phyloP scores from a whole-genome alignment of 1,140 invertebrate species.

The Phortica variegata region DNA sequence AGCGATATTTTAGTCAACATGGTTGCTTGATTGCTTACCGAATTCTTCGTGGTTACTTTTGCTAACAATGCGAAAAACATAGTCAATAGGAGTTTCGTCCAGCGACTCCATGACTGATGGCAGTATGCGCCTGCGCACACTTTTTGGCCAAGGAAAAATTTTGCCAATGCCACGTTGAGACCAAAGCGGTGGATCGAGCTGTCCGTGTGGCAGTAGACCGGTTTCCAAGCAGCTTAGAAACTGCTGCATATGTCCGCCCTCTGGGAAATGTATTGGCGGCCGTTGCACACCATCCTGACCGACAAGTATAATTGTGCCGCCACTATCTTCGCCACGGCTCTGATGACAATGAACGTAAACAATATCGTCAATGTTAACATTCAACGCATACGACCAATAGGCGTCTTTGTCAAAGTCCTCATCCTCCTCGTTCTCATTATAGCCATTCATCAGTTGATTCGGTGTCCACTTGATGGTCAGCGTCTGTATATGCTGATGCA shows the following conservation, averaged over 20 bases:
- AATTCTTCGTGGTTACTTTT: slow-evolving; percentile 75
- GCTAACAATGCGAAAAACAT: slow-evolving; percentile 86
- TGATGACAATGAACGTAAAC: slow-evolving; percentile 95
- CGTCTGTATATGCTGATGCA: slow-evolving; percentile 78
- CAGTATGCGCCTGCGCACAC: slow-evolving; percentile 63
- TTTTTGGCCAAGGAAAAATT: slow-evolving; percentile 73
- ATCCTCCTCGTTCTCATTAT: slow-evolving; percentile 64
- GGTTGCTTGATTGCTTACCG: too few species aligned
- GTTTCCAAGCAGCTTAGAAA: slow-evolving; percentile 91
- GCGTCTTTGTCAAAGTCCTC: slow-evolving; percentile 74
- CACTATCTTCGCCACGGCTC: slow-evolving; percentile 68
- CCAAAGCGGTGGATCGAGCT: slow-evolving; percentile 91
- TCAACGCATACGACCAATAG: slow-evolving; percentile 90
- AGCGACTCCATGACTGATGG: slow-evolving; percentile 65
- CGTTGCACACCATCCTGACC: slow-evolving; percentile 92
- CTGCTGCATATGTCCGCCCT: slow-evolving; percentile 84
- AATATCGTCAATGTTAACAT: slow-evolving; percentile 83
- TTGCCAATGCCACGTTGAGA: slow-evolving; percentile 77
- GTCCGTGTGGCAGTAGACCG: slow-evolving; percentile 80
- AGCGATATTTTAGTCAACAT: too few species aligned
- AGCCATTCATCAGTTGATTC: slow-evolving; percentile 93
- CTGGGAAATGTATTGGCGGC: slow-evolving; percentile 90
- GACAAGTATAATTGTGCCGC: slow-evolving; percentile 86
- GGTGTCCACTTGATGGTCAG: slow-evolving; percentile 81
- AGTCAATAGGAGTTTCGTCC: slow-evolving; percentile 73